These are phyloP conservation scores for Astreopora myriophthalma DNA, from an alignment of 64 coral and sea anemone genomes.

Conservation along the genomic window DNA sequence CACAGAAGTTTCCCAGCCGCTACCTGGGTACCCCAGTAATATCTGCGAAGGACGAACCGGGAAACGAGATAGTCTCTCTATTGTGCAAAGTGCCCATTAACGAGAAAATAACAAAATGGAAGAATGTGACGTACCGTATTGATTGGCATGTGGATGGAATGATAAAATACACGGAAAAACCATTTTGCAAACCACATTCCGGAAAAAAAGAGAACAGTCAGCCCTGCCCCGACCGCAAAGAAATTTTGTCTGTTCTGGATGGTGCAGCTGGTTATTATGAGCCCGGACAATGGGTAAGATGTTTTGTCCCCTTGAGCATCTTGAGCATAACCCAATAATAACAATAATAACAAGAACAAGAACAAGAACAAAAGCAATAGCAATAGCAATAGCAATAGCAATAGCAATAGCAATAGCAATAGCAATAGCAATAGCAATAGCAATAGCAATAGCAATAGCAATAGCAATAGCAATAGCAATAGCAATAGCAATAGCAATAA, in stretches of 20 bases:
- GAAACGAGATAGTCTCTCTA: not conserved
- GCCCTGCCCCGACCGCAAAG: not conserved
- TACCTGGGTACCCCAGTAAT: not conserved
- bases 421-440: too few species aligned
- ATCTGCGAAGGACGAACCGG: not conserved
- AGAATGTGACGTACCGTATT: constrained; percentile 48
- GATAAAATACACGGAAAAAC: not conserved
- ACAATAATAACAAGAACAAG: too few species aligned
- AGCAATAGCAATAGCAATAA: too few species aligned
- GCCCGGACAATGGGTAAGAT: constrained; percentile 57
- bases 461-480: too few species aligned
- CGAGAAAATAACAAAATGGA: constrained; percentile 12
- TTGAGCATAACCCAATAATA: too few species aligned
- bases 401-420: too few species aligned
- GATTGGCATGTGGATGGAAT: constrained; percentile 29
- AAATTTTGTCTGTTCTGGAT: not conserved
- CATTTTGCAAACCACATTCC: not conserved
- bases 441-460: too few species aligned
- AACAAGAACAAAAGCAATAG: too few species aligned
- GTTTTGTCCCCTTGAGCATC: too few species aligned
- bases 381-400: too few species aligned
- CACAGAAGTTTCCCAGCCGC: not conserved
- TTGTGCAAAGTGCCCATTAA: not conserved
- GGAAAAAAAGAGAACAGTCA: not conserved
- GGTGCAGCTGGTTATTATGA: not conserved